Evolutionary conservation across 2,797 vertebrate genomes (phyloP).

Genomic region (Decapterus maruadsi): DNA sequence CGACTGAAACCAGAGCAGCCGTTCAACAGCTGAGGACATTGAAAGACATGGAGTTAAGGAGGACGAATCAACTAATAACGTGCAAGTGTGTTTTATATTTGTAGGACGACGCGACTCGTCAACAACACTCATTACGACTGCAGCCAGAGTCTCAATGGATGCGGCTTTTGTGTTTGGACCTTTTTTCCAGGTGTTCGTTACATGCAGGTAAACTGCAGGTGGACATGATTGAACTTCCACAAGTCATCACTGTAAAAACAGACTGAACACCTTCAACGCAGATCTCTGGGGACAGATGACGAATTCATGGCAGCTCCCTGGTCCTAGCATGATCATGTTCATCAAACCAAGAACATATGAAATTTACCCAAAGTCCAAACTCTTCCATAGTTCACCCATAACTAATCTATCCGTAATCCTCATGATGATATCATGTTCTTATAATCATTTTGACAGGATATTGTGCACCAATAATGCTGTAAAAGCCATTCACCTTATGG

Average conservation of each 20-base stretch:
- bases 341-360: background rate
- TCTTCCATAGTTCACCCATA: background rate
- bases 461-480: background rate
- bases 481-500: background rate
- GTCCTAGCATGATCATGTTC: background rate
- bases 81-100: background rate
- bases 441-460: background rate
- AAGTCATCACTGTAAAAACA: background rate
- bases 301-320: background rate
- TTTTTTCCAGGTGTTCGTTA: background rate
- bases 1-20: constrained; percentile 81
- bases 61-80: background rate
- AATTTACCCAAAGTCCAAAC: background rate
- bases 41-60: background rate
- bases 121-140: background rate
- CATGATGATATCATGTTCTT: background rate
- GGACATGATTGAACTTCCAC: background rate
- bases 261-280: background rate
- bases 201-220: background rate
- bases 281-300: background rate
- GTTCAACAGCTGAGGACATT: constrained; percentile 75
- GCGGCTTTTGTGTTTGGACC: background rate
- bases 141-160: background rate
- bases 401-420: background rate
- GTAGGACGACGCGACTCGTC: background rate